Evolutionary conservation across 2,888 invertebrate genomes (phyloP).

Genomic region (Volucella inflata): DNA sequence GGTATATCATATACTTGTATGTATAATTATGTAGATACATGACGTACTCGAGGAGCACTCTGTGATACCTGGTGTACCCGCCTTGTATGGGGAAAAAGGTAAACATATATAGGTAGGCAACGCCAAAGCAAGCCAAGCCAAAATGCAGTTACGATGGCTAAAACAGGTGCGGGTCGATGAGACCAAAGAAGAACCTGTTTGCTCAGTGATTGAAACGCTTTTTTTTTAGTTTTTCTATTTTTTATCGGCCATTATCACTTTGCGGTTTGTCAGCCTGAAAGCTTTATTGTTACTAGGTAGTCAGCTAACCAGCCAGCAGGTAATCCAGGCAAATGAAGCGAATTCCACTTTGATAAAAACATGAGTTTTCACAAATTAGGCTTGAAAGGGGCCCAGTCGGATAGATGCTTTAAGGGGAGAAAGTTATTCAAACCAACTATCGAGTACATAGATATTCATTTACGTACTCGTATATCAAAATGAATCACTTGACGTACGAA

Average conservation of each 20-base stretch:
- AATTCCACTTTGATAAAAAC: conserved; percentile 48
- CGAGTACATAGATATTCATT: no score
- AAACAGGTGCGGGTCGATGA: conserved; percentile 53
- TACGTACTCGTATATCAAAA: background rate
- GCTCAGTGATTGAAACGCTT: conserved; percentile 49
- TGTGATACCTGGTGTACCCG: background rate
- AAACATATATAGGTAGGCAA: conserved; percentile 39
- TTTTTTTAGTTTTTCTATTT: conserved; percentile 26
- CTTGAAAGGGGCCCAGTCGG: background rate
- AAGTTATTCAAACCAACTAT: background rate
- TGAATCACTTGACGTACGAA: conserved; percentile 4
- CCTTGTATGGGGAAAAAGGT: conserved; percentile 12
- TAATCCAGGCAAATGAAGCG: conserved; percentile 20
- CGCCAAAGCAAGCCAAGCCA: background rate
- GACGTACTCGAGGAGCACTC: no score
- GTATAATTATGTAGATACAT: no score
- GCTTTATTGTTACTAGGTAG: background rate
- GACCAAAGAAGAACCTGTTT: conserved; percentile 34
- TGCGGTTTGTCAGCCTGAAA: conserved; percentile 45
- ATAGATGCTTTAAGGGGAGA: conserved; percentile 35
- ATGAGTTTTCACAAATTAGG: conserved; percentile 50
- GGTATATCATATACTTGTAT: no score
- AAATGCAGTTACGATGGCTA: conserved; percentile 5
- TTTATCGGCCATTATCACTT: conserved; percentile 40
- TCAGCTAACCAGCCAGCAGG: background rate